Base-by-base conservation (phyloP, 1,140 invertebrate species). In the Drosophila lowei region DNA sequence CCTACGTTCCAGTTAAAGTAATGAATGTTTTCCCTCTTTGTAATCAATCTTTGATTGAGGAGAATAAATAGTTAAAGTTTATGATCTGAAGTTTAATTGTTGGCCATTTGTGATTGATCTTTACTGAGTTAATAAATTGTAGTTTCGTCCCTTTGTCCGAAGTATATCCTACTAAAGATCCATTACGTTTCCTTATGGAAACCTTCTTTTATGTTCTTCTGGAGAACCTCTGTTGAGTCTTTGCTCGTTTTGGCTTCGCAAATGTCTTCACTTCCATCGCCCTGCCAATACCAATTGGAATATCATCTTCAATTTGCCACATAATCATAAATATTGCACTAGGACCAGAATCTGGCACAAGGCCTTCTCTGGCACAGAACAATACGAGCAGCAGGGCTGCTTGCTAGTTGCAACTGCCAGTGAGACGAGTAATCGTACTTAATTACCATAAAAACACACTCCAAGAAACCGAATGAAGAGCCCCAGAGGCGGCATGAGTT, bases 341-440 rank as follows among this genome's bases (percentile, higher is more conserved):
- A 58, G 58, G 65, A 42, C 50, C 47, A 21, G 46, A 67, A 84
- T 84, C 64, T 84, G 55, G 75, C 57, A 78, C 79, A 79, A 83
- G 79, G 79, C 72, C 47, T 65, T 5, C 16, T 56, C 55, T 56
- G 44, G 49, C 50, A 16, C 16, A 72, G 30, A 62, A 55, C 48
- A 71, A 54, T 62, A 84, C 64, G 77, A 74, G 50, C 43, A 67
- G 62, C 16, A 25, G 46, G 62, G 57, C 30, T 15, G 34, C 15
- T 30, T 67, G 62, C 65, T 25, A 66, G 34, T 42, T 66, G 6
- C 64, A 47, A 30, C 34, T 62, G 59, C 41, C 18, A 62, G 53
- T 56, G 43, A 74, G 71, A 75, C 60, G 52, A 71, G 67, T 56
- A 77, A 59, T 60, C 53, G 60, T 46, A 65, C 46, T 44, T 59